Percentiles rank a stretch among this genome's conserved stretches.
Conservation (phyloP, 2,797 vertebrate species). For the Enteromius mattozi region DNA sequence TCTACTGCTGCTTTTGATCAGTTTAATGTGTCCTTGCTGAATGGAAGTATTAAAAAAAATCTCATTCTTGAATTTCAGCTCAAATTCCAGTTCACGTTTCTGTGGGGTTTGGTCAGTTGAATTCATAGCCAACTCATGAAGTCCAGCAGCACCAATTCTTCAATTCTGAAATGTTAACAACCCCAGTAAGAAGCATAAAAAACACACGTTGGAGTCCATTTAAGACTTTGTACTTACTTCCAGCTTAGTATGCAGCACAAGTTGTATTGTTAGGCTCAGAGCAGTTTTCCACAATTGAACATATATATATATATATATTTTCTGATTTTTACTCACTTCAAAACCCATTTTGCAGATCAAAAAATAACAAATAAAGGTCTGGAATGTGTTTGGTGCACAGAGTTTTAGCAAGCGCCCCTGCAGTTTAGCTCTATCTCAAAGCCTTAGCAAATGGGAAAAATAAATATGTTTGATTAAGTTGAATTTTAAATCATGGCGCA, state of each 20-base stretch:
- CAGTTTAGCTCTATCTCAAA: slow-evolving; percentile 46
- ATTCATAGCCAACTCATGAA: background rate
- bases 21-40: background rate
- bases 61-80: background rate
- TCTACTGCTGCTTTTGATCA: background rate
- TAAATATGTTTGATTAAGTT: slow-evolving; percentile 64
- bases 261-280: background rate
- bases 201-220: background rate
- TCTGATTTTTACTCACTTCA: background rate
- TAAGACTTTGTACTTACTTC: background rate
- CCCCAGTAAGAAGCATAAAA: background rate
- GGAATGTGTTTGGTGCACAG: slow-evolving; percentile 20
- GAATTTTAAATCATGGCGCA: slow-evolving; percentile 29
- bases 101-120: background rate
- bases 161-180: background rate
- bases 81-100: background rate
- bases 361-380: slow-evolving; percentile 23
- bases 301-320: no score
- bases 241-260: slow-evolving; percentile 3
- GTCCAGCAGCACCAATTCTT: background rate
- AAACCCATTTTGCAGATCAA: slow-evolving; percentile 29
- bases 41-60: background rate
- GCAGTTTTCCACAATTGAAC: background rate
- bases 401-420: background rate
- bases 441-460: slow-evolving; percentile 61